A percentile compares a stretch with the other conserved stretches of the same genome.
Conservation (phyloP, 2,113 vertebrate genomes). For the Antigone vipio region DNA sequence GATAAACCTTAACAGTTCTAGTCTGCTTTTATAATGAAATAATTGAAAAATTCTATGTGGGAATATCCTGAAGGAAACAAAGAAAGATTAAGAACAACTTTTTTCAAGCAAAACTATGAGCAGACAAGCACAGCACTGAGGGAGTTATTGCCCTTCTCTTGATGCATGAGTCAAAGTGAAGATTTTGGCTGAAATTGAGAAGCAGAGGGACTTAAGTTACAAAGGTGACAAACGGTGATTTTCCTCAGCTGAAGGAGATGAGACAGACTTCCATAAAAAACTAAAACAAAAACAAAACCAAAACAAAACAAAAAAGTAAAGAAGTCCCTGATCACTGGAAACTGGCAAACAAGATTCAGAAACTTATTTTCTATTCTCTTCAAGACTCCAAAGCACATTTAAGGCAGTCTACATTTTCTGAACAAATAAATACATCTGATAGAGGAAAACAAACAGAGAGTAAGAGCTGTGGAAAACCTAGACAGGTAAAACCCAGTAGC, state of each 20-base stretch:
- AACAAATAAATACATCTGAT: background rate
- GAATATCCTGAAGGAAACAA: background rate
- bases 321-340: background rate
- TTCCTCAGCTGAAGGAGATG: background rate
- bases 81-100: background rate
- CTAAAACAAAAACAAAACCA: background rate
- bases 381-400: background rate
- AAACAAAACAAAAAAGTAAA: background rate
- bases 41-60: background rate
- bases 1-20: background rate
- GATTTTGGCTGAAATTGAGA: conserved; percentile 6
- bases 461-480: background rate
- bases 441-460: background rate
- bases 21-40: background rate
- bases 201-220: background rate
- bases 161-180: background rate
- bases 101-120: background rate
- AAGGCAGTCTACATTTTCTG: background rate
- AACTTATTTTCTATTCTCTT: background rate
- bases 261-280: background rate
- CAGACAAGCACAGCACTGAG: background rate
- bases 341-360: background rate
- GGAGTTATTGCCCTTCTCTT: conserved; percentile 1
- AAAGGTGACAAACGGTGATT: background rate
- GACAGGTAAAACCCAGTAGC: background rate